Percentiles rank a stretch among this genome's conserved stretches.
phyloP scores from a whole-genome alignment of 2,113 vertebrate genomes.

The Anseranas semipalmata region DNA sequence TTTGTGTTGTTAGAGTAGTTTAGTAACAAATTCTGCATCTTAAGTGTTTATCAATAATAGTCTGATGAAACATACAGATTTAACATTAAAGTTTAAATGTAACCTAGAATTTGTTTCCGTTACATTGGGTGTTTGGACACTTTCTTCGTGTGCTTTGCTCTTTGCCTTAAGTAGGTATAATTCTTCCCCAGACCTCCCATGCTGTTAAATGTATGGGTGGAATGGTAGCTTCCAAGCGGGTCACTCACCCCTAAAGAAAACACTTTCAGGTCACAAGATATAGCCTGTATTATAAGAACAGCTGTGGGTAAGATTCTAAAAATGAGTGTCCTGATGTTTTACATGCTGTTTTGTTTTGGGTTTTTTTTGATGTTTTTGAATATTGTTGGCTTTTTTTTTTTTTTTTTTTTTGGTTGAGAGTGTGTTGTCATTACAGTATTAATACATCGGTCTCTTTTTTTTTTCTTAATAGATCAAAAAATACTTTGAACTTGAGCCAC shows the following conservation, averaged over 20 bases:
- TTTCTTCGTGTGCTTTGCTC: background rate
- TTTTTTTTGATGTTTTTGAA: background rate
- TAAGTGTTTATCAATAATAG: background rate
- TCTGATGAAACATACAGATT: background rate
- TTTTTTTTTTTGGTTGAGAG: background rate
- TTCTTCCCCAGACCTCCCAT: constrained; percentile 38
- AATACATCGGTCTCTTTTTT: background rate
- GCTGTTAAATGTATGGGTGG: constrained; percentile 20
- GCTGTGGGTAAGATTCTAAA: constrained; percentile 10
- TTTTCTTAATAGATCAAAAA: constrained; percentile 88
- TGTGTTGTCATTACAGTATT: background rate
- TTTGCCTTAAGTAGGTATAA: background rate
- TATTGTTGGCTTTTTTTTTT: background rate
- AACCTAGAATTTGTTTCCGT: background rate
- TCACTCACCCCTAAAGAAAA: constrained; percentile 64
- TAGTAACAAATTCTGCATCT: background rate
- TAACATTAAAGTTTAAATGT: background rate
- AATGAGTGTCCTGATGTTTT: background rate
- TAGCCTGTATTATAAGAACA: constrained; percentile 48
- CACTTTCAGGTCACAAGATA: constrained; percentile 39
- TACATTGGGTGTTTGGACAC: background rate
- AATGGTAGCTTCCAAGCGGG: constrained; percentile 28
- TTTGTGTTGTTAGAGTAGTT: background rate
- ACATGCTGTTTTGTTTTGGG: accelerated
- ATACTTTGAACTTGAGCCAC: constrained; percentile 97